Percentiles rank a stretch among this genome's conserved stretches.
phyloP scores from a whole-genome alignment of 2,888 invertebrate genomes.

The Achlya flavicornis region DNA sequence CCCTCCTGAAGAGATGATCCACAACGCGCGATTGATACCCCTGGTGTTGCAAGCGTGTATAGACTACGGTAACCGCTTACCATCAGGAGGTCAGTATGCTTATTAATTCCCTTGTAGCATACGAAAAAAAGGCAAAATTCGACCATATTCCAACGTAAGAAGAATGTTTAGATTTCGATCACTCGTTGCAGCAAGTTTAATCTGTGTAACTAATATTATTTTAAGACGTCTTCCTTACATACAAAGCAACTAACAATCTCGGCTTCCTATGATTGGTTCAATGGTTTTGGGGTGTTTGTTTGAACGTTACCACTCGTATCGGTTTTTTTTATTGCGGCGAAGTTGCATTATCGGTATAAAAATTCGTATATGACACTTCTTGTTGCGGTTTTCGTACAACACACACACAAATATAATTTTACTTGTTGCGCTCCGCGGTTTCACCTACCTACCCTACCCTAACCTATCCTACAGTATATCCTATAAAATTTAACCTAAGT shows the following conservation, averaged over 20 bases:
- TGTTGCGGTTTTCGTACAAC: background rate
- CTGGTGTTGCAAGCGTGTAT: no score
- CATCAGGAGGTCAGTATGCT: no score
- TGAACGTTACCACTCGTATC: slow-evolving; percentile 16
- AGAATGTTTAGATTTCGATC: background rate
- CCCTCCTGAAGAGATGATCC: no score
- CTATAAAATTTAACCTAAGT: no score
- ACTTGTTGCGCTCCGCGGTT: no score
- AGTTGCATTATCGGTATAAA: slow-evolving; percentile 46
- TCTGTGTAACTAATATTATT: slow-evolving; percentile 2
- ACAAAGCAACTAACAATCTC: slow-evolving; percentile 44
- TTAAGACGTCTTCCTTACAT: background rate
- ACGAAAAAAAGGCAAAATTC: background rate
- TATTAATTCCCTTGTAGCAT: no score
- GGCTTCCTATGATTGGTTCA: slow-evolving; percentile 68
- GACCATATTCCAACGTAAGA: background rate
- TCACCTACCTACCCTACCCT: no score
- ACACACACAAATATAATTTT: background rate
- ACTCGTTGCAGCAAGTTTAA: background rate
- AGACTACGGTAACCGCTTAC: no score
- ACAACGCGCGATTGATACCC: no score
- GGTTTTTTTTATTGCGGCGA: slow-evolving; percentile 21
- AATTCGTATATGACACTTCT: background rate
- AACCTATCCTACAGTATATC: no score
- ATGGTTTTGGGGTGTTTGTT: slow-evolving; percentile 42